These are phyloP conservation scores for Protobothrops flavoviridis DNA, from an alignment of 2,113 vertebrate genomes.

Conservation along the genomic window DNA sequence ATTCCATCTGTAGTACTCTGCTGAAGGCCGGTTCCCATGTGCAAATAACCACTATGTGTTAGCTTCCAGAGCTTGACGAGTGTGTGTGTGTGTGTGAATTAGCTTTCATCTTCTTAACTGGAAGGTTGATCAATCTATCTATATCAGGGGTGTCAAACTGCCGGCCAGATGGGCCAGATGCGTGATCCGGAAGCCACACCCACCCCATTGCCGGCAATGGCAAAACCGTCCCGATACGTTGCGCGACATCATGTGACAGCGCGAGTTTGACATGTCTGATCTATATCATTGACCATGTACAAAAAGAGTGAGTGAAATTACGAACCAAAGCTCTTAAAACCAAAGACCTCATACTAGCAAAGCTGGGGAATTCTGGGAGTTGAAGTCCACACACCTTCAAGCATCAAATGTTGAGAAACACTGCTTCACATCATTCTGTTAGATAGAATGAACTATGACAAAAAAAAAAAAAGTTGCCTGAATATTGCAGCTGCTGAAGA, in stretches of 20 bases:
- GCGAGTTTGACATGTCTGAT: no score
- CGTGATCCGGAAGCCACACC: no score
- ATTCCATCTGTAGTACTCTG: neutral
- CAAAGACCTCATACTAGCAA: neutral
- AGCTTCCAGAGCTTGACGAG: neutral
- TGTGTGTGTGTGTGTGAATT: neutral
- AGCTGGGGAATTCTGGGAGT: neutral
- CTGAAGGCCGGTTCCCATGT: neutral
- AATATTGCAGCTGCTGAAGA: neutral
- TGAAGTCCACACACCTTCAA: neutral
- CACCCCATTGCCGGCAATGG: no score
- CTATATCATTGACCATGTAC: neutral
- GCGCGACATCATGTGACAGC: no score
- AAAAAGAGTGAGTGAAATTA: neutral
- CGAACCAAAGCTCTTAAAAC: neutral
- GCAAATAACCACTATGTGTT: neutral
- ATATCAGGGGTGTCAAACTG: neutral
- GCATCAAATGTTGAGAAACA: neutral
- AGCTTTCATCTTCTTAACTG: neutral
- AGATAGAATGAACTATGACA: neutral
- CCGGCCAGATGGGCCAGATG: no score
- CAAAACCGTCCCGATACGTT: no score
- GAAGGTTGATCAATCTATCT: neutral
- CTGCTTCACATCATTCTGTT: neutral
- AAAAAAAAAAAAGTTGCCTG: neutral